Base-by-base conservation (phyloP, 2,888 invertebrate genomes). In the Heliconius ethilla region DNA sequence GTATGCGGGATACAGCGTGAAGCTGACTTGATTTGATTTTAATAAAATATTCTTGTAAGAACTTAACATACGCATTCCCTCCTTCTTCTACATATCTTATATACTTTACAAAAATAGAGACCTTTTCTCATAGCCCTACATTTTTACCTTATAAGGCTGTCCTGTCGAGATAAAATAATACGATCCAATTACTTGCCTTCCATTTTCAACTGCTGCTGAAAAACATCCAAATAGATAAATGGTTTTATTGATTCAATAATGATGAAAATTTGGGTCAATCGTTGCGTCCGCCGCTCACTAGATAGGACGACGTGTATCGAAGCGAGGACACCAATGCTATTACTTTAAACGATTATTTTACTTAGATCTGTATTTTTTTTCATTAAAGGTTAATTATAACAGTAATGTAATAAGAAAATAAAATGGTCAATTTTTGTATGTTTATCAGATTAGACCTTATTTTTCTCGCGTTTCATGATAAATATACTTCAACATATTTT, bases 211-310 rank as follows among this genome's bases (percentile, higher is more conserved):
- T 81, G 81, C 78, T 83, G 82, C 85, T 85, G 83, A 84, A 87
- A 85, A 85, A 86, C 82, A 82, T 82, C 81, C 82, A 81, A 85
- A 85, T 80, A 77, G 78, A 80, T 81, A 78, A 78, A 81, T 85
- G 83, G 86, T 87, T 85, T 86, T 84, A 86, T 87, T 85, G 85
- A 83, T 84, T 84, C 82, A 82, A 81, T 83, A 82, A 84, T 84
- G 82, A 84, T 82, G 83, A 82, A 82, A 85, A 79, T 81, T 80
- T 79, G 79, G 78, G 79, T 75, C 82, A 81, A 81, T 82, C 79
- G 78, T 75, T 79, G 76, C 79, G 73, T 75, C 77, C 78, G 82
- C 27, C 40, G 63, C 18, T 40, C 40, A 63, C 74, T 22, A 63
- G 63, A 81, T 80, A 81, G 76, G 70, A 70, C 75, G 77, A 69